These are phyloP conservation scores for Spilarctia lutea DNA, from an alignment of 2,888 invertebrate species.

Conservation along the genomic window DNA sequence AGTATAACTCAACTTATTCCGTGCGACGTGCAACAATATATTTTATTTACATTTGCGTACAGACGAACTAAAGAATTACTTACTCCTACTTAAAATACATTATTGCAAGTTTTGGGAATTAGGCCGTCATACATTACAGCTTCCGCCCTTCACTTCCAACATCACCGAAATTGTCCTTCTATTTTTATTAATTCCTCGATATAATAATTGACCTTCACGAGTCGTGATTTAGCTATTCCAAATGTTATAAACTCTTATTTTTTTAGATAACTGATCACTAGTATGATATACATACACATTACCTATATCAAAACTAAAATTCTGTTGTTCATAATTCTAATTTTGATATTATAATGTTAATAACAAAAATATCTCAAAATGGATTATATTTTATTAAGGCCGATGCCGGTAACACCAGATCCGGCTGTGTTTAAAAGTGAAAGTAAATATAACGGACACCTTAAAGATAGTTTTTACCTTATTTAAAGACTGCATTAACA, in stretches of 20 bases:
- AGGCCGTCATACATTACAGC: not conserved
- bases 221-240: not conserved
- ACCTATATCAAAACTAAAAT: not conserved
- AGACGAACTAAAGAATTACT: not conserved
- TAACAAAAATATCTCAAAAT: not conserved
- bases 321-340: not conserved
- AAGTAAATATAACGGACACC: conserved; percentile 11
- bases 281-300: no score
- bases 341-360: not conserved
- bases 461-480: not conserved
- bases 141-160: not conserved
- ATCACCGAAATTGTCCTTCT: not conserved
- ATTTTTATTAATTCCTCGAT: not conserved
- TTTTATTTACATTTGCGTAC: not conserved
- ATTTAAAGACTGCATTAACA: not conserved
- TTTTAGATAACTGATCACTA: no score
- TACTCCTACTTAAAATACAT: not conserved
- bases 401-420: not conserved
- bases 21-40: not conserved
- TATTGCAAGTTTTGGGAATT: not conserved
- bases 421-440: conserved; percentile 8
- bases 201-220: not conserved
- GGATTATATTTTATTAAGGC: not conserved
- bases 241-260: not conserved
- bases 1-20: not conserved